Base-by-base conservation (phyloP, 2,888 invertebrate genomes). In the Gnatocerus cornutus region DNA sequence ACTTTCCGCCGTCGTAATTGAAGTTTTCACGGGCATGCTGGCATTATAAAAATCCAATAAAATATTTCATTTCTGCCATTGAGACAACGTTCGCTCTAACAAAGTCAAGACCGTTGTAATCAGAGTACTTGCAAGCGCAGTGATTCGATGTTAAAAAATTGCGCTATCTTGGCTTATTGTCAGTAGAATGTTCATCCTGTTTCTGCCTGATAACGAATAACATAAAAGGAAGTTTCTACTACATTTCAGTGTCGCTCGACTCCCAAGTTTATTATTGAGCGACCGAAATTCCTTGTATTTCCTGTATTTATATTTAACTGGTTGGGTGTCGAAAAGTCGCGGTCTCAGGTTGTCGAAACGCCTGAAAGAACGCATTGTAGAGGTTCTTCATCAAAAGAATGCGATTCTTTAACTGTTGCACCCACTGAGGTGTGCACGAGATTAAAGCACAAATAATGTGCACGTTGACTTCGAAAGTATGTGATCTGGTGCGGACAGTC, bases 211-310 rank as follows among this genome's bases (percentile, higher is more conserved):
- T 63, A 63, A 62, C 12, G 41, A 50, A 8, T 12, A 39, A 63
- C 52, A 53, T 52, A 53, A 63, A 53, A 63, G 63, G 63, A 63
- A 63, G 63, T 63, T 53, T 63, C 53, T 63, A 48, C 61, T 37
- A 61, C 33, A 61, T 61, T 50, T 37, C 21, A 61, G 27, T 37
- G 46, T 61, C 50, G 53, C 27, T 14, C 53, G 50, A 39, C 27
- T 37, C 16, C 53, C 12, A 9, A 41, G 63, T 53, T 63, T 52
- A 46, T 63, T 52, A 43, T 63, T 27, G 43, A 27, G 37, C 63
- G 63, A 52, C 63, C 53, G 53, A 52, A 63, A 63, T 63, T 63
- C 53, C 27, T 63, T 30, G 30, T 27, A 43, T 63, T 63, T 63
- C 52, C 63, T 63, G 63, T 53, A 63, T 63, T 63, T 63, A 63